Evolutionary conservation across 2,888 invertebrate genomes (phyloP).

Genomic region (Torymus aiolomorphi): DNA sequence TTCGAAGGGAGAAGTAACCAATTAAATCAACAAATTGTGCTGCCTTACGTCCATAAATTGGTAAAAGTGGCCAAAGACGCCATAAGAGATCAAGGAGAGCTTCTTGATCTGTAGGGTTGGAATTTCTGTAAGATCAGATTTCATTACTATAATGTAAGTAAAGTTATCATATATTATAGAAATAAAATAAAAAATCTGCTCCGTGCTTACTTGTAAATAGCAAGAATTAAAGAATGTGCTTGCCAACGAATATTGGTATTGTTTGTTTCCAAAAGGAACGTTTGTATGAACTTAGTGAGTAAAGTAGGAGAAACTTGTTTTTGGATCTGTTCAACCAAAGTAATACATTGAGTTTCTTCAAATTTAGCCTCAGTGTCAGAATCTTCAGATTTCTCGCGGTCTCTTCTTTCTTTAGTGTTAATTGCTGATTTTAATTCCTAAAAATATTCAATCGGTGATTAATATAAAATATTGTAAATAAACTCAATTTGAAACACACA

Average conservation of each 20-base stretch:
- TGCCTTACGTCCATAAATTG: constrained; percentile 94
- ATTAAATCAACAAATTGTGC: constrained; percentile 97
- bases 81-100: constrained; percentile 89
- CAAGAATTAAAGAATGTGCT: constrained; percentile 90
- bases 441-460: constrained; percentile 3
- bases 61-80: constrained; percentile 93
- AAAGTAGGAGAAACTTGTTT: constrained; percentile 78
- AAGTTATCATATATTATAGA: neutral
- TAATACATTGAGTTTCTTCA: constrained; percentile 82
- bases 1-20: constrained; percentile 95
- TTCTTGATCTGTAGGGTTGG: constrained; percentile 86
- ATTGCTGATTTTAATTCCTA: constrained; percentile 66
- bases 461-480: too few relatives aligned
- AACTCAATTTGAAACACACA: too few relatives aligned
- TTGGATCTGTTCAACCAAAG: constrained; percentile 84
- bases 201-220: constrained; percentile 85
- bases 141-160: neutral
- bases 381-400: constrained; percentile 83
- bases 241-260: constrained; percentile 96
- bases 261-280: constrained; percentile 95
- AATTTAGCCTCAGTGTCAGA: constrained; percentile 81
- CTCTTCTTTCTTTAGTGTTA: constrained; percentile 76
- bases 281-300: constrained; percentile 85
- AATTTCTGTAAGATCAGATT: constrained; percentile 79
- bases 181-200: constrained; percentile 19